Percentiles rank a stretch among this genome's conserved stretches.
phyloP scores from a whole-genome alignment of 2,113 vertebrate genomes.

The Etia nguti region DNA sequence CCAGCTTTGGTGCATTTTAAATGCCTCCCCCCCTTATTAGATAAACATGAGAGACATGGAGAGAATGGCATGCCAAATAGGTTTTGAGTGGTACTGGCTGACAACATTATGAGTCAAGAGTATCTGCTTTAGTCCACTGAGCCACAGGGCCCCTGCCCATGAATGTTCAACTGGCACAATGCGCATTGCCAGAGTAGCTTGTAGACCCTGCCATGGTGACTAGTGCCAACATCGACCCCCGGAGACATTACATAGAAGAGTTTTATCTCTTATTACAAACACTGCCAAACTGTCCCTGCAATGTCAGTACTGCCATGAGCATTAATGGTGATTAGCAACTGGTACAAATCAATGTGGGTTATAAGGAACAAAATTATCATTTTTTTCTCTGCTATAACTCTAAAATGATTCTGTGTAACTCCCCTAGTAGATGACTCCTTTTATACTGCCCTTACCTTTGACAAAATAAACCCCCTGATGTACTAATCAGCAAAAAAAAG shows the following conservation, averaged over 20 bases:
- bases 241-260: slow-evolving; percentile 50
- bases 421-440: background rate
- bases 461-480: background rate
- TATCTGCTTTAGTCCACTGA: slow-evolving; percentile 55
- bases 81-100: slow-evolving; percentile 49
- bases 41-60: slow-evolving; percentile 2
- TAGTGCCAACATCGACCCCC: slow-evolving; percentile 47
- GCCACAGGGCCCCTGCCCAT: slow-evolving; percentile 40
- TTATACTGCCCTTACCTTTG: slow-evolving; percentile 1
- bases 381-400: slow-evolving; percentile 4
- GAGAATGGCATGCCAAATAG: slow-evolving; percentile 42
- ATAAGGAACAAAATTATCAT: slow-evolving; percentile 5
- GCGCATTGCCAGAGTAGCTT: slow-evolving; percentile 36
- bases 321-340: slow-evolving; percentile 35
- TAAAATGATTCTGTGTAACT: background rate
- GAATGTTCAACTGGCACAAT: slow-evolving; percentile 55
- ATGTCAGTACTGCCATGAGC: slow-evolving; percentile 27
- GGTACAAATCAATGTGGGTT: slow-evolving; percentile 33
- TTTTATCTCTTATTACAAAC: slow-evolving; percentile 52
- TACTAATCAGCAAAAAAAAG: slow-evolving; percentile 28
- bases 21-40: background rate
- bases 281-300: slow-evolving; percentile 38
- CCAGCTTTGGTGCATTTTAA: background rate
- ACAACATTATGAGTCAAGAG: slow-evolving; percentile 61
- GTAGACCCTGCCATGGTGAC: slow-evolving; percentile 9